Percentiles rank a stretch among this genome's conserved stretches.
These are phyloP conservation scores for Palythoa heliodiscus DNA, from an alignment of 92 coral and sea anemone genomes.

Conservation along the genomic window DNA sequence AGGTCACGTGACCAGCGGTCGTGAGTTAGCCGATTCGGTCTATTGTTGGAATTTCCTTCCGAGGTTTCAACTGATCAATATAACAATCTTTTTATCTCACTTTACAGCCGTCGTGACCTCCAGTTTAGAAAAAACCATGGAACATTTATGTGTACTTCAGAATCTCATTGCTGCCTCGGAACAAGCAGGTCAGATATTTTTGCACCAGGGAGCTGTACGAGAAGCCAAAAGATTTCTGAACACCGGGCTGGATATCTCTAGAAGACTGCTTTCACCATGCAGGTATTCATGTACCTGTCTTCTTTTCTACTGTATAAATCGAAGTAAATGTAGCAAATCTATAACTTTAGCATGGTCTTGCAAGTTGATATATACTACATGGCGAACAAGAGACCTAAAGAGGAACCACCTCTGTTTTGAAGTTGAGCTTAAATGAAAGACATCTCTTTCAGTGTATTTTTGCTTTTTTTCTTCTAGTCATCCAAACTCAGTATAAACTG, in stretches of 20 bases:
- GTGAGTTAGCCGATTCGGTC: too few relatives aligned
- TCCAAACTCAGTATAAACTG: too few relatives aligned
- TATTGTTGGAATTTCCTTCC: neutral
- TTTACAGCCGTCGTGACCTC: conserved; percentile 32
- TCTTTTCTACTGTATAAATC: neutral
- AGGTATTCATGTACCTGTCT: conserved; percentile 54
- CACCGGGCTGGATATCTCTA: conserved; percentile 81
- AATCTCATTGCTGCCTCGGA: conserved; percentile 62
- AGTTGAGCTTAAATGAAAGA: too few relatives aligned
- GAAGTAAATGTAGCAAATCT: neutral
- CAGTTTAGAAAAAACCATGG: conserved; percentile 26
- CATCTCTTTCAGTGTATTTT: too few relatives aligned
- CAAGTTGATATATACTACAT: neutral
- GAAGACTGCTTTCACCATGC: conserved; percentile 66
- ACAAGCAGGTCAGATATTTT: conserved; percentile 76
- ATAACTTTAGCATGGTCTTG: neutral
- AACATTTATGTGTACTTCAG: conserved; percentile 64
- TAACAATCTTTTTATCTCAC: neutral
- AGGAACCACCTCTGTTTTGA: too few relatives aligned
- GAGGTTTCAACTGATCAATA: too few relatives aligned
- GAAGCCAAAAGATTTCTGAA: conserved; percentile 74
- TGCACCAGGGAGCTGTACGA: conserved; percentile 87
- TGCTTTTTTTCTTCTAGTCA: too few relatives aligned
- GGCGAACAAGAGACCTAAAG: too few relatives aligned
- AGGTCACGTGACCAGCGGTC: too few relatives aligned